phyloP scores from a whole-genome alignment of 2,888 invertebrate genomes.

The Coelinius sp. region DNA sequence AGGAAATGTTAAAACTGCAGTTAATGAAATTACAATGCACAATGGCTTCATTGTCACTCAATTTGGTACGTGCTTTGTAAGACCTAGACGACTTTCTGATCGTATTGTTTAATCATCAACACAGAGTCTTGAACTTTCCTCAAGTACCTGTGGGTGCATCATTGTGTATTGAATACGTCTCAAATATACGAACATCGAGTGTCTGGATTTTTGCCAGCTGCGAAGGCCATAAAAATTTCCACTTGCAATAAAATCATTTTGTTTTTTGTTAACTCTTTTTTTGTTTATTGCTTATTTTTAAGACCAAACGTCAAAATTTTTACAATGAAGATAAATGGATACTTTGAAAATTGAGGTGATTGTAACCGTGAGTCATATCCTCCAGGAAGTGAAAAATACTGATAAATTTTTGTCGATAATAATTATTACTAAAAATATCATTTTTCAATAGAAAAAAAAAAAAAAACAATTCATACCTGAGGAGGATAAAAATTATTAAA shows the following conservation, averaged over 20 bases:
- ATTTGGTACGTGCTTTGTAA: not conserved
- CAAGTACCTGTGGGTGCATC: not conserved
- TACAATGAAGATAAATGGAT: not conserved
- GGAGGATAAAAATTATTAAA: too few relatives aligned
- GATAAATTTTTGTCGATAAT: too few relatives aligned
- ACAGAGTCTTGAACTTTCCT: conserved; percentile 1
- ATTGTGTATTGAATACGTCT: not conserved
- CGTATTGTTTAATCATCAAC: not conserved
- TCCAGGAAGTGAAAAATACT: too few relatives aligned
- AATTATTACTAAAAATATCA: too few relatives aligned
- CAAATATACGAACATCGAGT: not conserved
- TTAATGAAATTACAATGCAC: not conserved
- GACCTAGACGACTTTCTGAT: not conserved
- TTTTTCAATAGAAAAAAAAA: too few relatives aligned
- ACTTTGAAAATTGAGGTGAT: not conserved
- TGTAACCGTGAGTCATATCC: not conserved
- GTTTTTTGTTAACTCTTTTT: not conserved
- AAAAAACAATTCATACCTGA: too few relatives aligned
- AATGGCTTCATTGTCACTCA: not conserved
- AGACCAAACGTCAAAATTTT: not conserved
- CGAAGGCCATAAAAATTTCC: not conserved
- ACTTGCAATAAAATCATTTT: not conserved
- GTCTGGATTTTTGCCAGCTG: not conserved
- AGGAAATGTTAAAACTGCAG: not conserved
- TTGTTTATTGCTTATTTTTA: not conserved